These are phyloP conservation scores for Lypha dubia DNA, from an alignment of 2,888 invertebrate species.

Conservation along the genomic window DNA sequence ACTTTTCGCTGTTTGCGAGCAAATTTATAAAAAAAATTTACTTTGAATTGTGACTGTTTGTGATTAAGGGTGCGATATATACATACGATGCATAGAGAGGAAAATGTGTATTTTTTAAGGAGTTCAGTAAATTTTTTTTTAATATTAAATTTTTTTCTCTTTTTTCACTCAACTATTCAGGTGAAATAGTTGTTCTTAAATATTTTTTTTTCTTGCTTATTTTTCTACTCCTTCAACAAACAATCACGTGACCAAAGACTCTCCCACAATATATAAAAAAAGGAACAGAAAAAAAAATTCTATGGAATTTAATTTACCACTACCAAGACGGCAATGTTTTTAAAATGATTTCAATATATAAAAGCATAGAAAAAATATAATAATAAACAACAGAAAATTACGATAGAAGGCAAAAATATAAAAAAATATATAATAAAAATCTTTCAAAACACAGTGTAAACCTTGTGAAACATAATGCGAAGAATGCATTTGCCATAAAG, in stretches of 20 bases:
- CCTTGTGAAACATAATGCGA: conserved; percentile 31
- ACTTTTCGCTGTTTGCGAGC: no score
- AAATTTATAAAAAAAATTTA: no score
- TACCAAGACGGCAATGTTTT: not conserved
- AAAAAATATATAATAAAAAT: conserved; percentile 47
- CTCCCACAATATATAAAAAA: conserved; percentile 42
- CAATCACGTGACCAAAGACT: conserved; percentile 54
- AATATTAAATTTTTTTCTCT: not conserved
- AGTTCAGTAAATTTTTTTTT: not conserved
- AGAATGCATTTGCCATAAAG: conserved; percentile 43
- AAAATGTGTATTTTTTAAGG: not conserved
- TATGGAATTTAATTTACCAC: conserved; percentile 44
- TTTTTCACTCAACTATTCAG: conserved; percentile 11
- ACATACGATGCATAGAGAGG: not conserved
- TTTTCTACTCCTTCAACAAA: conserved; percentile 23
- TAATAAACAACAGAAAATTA: conserved; percentile 48
- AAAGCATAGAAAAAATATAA: not conserved
- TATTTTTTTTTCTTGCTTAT: not conserved
- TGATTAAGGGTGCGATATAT: no score
- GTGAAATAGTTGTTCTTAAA: conserved; percentile 4
- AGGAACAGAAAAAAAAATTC: no score
- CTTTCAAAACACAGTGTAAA: conserved; percentile 24
- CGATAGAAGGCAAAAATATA: no score
- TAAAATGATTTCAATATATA: conserved; percentile 52
- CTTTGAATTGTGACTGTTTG: no score